Evolutionary conservation across 2,113 vertebrate species (phyloP).

Genomic region (Upupa epops): DNA sequence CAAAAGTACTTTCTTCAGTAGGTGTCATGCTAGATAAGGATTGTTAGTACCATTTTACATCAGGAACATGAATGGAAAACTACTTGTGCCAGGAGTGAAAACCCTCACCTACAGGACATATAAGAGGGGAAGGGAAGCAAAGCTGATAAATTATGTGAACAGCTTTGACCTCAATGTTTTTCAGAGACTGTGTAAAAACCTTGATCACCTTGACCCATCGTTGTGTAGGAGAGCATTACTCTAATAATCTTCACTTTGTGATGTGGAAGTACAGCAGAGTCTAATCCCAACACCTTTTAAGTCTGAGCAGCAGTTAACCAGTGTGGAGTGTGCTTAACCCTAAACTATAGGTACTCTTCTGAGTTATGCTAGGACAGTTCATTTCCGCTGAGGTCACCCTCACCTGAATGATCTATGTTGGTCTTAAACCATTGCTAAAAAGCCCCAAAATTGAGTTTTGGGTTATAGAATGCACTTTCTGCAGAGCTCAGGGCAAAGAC

Average conservation of each 20-base stretch:
- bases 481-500: background rate
- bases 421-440: background rate
- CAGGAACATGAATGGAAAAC: background rate
- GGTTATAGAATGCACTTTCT: background rate
- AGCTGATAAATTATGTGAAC: conserved; percentile 17
- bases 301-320: conserved; percentile 28
- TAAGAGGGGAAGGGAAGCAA: conserved; percentile 20
- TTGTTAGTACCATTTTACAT: background rate
- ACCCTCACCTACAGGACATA: background rate
- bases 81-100: background rate
- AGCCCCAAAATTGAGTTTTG: background rate
- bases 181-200: conserved; percentile 37
- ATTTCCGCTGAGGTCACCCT: background rate
- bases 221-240: background rate
- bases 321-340: background rate
- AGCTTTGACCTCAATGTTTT: conserved; percentile 24
- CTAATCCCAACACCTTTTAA: conserved; percentile 56
- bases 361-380: background rate
- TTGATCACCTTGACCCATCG: conserved; percentile 42
- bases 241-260: conserved; percentile 38
- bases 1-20: background rate
- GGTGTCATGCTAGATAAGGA: background rate
- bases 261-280: conserved; percentile 35
- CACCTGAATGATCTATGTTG: background rate
- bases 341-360: conserved; percentile 8